A percentile compares a stretch with the other conserved stretches of the same genome.
Conservation (phyloP, 2,888 invertebrate species). For the Megaustenia siamemsis region DNA sequence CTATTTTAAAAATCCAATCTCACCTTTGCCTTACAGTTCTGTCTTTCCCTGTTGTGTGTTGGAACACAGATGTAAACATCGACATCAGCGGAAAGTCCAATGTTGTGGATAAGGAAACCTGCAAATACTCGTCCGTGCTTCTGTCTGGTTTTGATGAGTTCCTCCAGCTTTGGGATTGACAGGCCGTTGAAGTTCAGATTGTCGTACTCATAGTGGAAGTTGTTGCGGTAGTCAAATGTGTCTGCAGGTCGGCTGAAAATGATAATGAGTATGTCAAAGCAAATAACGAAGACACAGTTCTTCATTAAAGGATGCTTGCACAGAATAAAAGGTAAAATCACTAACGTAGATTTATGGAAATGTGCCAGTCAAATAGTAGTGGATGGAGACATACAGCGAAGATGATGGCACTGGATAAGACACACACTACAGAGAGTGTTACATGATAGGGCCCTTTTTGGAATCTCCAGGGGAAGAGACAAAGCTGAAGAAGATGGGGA, state of each 20-base stretch:
- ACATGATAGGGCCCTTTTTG: too few relatives aligned
- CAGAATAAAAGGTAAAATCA: too few relatives aligned
- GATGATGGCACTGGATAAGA: too few relatives aligned
- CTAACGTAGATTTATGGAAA: too few relatives aligned
- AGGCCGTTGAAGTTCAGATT: slow-evolving; percentile 57
- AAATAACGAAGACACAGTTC: too few relatives aligned
- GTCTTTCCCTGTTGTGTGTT: background rate
- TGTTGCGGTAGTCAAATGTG: slow-evolving; percentile 55
- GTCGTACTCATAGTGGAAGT: slow-evolving; percentile 58
- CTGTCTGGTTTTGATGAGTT: slow-evolving; percentile 45
- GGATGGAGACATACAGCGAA: too few relatives aligned
- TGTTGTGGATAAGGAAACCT: slow-evolving; percentile 58
- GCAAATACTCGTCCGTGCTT: slow-evolving; percentile 56
- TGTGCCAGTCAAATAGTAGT: too few relatives aligned
- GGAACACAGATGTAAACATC: slow-evolving; percentile 54
- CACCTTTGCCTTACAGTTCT: slow-evolving; percentile 18
- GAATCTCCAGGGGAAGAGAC: too few relatives aligned
- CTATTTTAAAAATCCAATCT: background rate
- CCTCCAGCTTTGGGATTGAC: slow-evolving; percentile 57
- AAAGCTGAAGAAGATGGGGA: too few relatives aligned
- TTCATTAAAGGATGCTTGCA: too few relatives aligned
- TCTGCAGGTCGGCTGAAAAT: slow-evolving; percentile 34
- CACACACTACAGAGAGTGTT: too few relatives aligned
- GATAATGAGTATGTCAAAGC: too few relatives aligned
- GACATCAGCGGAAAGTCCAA: slow-evolving; percentile 56